Base-by-base conservation (phyloP, 2,113 vertebrate species). In the Solea solea region DNA sequence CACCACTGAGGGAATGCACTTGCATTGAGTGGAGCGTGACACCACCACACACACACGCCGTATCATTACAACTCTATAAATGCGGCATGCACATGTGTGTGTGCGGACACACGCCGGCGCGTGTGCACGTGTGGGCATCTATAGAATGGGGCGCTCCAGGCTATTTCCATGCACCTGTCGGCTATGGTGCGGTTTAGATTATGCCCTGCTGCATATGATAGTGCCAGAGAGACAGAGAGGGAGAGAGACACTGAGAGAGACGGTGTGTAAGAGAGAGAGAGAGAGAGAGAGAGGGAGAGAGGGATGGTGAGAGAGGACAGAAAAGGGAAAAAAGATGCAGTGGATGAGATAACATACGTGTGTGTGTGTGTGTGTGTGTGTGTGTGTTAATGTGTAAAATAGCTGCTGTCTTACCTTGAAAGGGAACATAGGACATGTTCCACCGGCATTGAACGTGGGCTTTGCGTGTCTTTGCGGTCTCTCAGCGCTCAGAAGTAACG, bases 391-490 rank as follows among this genome's bases (percentile, higher is more conserved):
- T 34, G 34, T 34, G 34, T 34, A 6, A 54, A 81, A 87, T 60
- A 83, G 75, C 16, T 39, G 69, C 34, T 62, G 45, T 78, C 91
- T 91, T 94, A 94, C 93, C 93, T 94, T 94, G 93, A 88, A 92
- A 93, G 91, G 93, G 94, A 93, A 94, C 93, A 94, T 94, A 94
- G 90, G 93, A 94, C 94, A 94, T 94, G 93, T 93, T 94, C 94
- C 92, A 92, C 85, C 90, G 91, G 92, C 92, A 93, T 91, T 88
- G 91, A 86, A 89, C 76, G 92, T 86, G 67, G 72, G 90, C 87
- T 89, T 64, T 76, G 87, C 76, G 88, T 90, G 84, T 92, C 88
- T 21, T 46, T 82, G 88, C 89, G 88, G 84, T 88, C 85, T 91
- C 81, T 92, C 86, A 71, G 88, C 87, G 88, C 86, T 85, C 79